phyloP scores from a whole-genome alignment of 2,888 invertebrate species.

The Dilophus febrilis region DNA sequence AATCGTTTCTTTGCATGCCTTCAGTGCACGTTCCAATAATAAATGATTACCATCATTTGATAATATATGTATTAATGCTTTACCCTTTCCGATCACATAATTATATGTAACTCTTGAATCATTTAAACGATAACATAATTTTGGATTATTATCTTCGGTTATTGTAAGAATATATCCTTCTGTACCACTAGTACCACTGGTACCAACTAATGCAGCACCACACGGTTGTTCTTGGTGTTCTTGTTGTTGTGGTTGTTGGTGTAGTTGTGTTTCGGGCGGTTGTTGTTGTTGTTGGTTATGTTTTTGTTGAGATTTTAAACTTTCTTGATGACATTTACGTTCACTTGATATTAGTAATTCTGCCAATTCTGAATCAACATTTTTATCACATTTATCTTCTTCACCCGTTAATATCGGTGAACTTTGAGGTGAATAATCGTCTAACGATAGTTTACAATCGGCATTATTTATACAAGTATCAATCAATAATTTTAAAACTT shows the following conservation, averaged over 20 bases:
- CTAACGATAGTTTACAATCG: slow-evolving; percentile 27
- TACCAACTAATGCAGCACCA: background rate
- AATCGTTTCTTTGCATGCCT: slow-evolving; percentile 36
- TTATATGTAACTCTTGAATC: slow-evolving; percentile 23
- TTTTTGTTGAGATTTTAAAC: background rate
- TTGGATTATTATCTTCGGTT: slow-evolving; percentile 11
- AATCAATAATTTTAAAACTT: slow-evolving; percentile 50
- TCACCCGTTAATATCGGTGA: slow-evolving; percentile 24
- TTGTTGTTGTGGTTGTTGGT: slow-evolving; percentile 25
- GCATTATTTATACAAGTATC: slow-evolving; percentile 52
- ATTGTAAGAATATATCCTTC: background rate
- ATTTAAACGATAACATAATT: slow-evolving; percentile 26
- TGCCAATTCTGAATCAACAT: slow-evolving; percentile 29
- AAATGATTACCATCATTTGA: slow-evolving; percentile 59
- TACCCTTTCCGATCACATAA: slow-evolving; percentile 35
- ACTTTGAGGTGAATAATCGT: slow-evolving; percentile 22
- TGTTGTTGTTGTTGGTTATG: background rate
- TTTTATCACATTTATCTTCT: slow-evolving; percentile 24
- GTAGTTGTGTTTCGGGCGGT: slow-evolving; percentile 9
- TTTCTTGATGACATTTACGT: slow-evolving; percentile 26
- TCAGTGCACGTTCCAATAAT: slow-evolving; percentile 42
- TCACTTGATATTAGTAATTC: slow-evolving; percentile 28
- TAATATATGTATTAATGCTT: slow-evolving; percentile 57
- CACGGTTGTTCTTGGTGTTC: slow-evolving; percentile 22
- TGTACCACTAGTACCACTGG: background rate